These are phyloP conservation scores for Emmelina monodactyla DNA, from an alignment of 2,888 invertebrate genomes.

Conservation along the genomic window DNA sequence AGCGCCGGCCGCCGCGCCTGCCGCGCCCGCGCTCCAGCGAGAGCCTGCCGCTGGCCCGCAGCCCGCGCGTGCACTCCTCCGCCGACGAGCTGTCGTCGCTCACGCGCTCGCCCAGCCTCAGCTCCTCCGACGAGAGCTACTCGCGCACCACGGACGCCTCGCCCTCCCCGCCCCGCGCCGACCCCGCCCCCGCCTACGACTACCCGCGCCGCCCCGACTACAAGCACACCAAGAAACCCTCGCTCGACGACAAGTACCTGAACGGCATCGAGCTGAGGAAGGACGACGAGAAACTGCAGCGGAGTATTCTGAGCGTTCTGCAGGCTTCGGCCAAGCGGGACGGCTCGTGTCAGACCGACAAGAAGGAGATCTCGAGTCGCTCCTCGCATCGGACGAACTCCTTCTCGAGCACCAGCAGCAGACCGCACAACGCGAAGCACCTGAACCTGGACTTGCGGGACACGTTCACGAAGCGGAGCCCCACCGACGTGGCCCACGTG, in stretches of 20 bases:
- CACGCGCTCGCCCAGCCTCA: conserved; percentile 82
- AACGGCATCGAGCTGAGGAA: conserved; percentile 47
- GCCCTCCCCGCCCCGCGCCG: conserved; percentile 68
- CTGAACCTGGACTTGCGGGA: conserved; percentile 59
- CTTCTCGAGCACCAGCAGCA: conserved; percentile 60
- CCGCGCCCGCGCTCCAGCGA: conserved; percentile 74
- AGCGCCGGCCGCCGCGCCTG: conserved; percentile 50
- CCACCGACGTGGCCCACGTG: conserved; percentile 56
- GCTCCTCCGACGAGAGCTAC: conserved; percentile 86
- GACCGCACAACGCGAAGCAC: conserved; percentile 61
- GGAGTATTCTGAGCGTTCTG: conserved; percentile 58
- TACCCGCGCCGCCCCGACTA: conserved; percentile 61
- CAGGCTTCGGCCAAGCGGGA: conserved; percentile 69
- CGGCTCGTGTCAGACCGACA: conserved; percentile 72
- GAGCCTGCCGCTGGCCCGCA: conserved; percentile 65
- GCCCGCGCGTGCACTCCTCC: conserved; percentile 75
- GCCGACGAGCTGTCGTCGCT: conserved; percentile 84
- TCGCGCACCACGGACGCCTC: conserved; percentile 79
- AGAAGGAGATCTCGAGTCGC: conserved; percentile 62
- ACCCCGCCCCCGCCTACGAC: conserved; percentile 60
- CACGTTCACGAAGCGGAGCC: conserved; percentile 51
- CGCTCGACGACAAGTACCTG: conserved; percentile 46
- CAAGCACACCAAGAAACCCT: conserved; percentile 42
- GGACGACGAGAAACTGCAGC: conserved; percentile 55
- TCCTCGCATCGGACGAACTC: conserved; percentile 49